These are phyloP conservation scores for Procambarus virginalis DNA, from an alignment of 1,140 invertebrate species.

Conservation along the genomic window DNA sequence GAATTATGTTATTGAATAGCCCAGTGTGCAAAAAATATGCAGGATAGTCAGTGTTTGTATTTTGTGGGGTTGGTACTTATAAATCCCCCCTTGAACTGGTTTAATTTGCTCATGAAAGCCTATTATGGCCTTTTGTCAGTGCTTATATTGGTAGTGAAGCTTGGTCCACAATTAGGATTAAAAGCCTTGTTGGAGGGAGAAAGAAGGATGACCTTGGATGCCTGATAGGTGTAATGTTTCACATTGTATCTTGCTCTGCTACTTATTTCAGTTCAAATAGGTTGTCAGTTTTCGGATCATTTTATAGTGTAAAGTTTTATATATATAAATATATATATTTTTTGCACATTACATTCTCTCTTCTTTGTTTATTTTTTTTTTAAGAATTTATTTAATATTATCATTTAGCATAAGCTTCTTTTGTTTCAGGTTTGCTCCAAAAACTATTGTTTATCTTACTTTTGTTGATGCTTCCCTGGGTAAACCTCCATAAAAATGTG, in stretches of 20 bases:
- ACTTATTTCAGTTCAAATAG: slow-evolving; percentile 47
- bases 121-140: not conserved
- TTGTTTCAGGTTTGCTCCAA: slow-evolving; percentile 24
- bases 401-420: slow-evolving; percentile 43
- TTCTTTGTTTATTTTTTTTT: not conserved
- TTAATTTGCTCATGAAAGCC: slow-evolving; percentile 24
- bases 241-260: not conserved
- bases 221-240: not conserved
- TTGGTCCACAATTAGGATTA: not conserved
- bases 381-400: slow-evolving; percentile 37
- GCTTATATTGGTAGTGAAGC: not conserved
- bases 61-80: not conserved
- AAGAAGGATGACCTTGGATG: slow-evolving; percentile 1
- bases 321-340: slow-evolving; percentile 12
- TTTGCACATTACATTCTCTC: not conserved
- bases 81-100: slow-evolving; percentile 9
- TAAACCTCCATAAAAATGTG: slow-evolving; percentile 37
- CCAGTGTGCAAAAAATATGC: not conserved
- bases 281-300: slow-evolving; percentile 44
- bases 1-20: slow-evolving; percentile 18
- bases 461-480: slow-evolving; percentile 24
- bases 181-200: not conserved
- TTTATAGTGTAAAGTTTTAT: slow-evolving; percentile 10
- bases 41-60: not conserved
- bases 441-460: not conserved